phyloP scores from a whole-genome alignment of 2,113 vertebrate genomes.

The Heteronetta atricapilla region DNA sequence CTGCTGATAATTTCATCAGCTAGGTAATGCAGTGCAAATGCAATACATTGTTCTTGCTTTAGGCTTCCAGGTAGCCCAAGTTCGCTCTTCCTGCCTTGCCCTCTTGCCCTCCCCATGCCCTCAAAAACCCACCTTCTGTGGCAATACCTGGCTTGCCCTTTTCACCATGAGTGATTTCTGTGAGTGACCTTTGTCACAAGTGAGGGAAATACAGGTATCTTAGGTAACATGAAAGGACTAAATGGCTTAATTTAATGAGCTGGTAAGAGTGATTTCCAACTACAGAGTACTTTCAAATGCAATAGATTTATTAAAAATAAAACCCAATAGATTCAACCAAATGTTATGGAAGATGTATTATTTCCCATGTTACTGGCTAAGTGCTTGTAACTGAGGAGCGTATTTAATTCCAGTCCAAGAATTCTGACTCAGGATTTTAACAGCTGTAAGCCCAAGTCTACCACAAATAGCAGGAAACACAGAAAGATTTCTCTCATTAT shows the following conservation, averaged over 20 bases:
- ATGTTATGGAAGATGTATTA: background rate
- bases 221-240: background rate
- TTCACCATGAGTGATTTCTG: background rate
- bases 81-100: too few relatives aligned
- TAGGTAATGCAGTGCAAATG: background rate
- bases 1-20: background rate
- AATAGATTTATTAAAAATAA: background rate
- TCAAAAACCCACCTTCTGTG: background rate
- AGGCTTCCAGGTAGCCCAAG: background rate
- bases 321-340: background rate
- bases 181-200: background rate
- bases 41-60: background rate
- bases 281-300: background rate
- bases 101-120: too few relatives aligned
- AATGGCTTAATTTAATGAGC: background rate
- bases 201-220: background rate
- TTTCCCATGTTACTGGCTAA: background rate
- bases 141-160: background rate
- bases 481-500: background rate
- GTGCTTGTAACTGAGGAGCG: background rate
- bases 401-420: background rate
- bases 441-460: background rate
- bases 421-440: background rate
- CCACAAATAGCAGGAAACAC: background rate
- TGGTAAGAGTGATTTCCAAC: background rate